Conservation (phyloP, 2,113 vertebrate species). For the Oryzias curvinotus region DNA sequence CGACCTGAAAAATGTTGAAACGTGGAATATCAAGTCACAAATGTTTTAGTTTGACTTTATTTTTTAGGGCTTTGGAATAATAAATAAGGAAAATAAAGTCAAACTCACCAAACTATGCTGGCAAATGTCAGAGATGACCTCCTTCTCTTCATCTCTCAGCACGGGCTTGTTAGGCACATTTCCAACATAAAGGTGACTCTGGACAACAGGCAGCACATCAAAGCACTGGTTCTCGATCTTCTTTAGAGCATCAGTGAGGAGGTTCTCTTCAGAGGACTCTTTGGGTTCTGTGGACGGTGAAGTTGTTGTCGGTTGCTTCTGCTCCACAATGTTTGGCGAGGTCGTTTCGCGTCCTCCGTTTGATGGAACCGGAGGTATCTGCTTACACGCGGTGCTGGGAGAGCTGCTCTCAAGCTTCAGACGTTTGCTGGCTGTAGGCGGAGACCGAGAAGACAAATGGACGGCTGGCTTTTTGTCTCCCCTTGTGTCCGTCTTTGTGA, state of each 20-base stretch:
- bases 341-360: conserved; percentile 11
- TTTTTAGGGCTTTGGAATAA: neutral
- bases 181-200: conserved; percentile 82
- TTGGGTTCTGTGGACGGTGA: neutral
- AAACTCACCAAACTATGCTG: conserved; percentile 77
- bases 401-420: conserved; percentile 78
- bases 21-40: too few relatives aligned
- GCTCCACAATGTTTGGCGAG: neutral
- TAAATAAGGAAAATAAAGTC: neutral
- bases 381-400: conserved; percentile 30
- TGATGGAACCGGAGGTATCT: neutral
- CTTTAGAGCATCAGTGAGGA: conserved; percentile 67
- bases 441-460: conserved; percentile 34
- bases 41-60: too few relatives aligned
- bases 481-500: conserved; percentile 83
- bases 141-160: conserved; percentile 89
- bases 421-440: conserved; percentile 83
- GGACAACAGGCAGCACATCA: conserved; percentile 89
- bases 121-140: conserved; percentile 85
- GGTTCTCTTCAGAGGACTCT: conserved; percentile 10
- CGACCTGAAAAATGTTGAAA: too few relatives aligned
- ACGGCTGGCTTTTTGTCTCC: conserved; percentile 66
- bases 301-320: neutral
- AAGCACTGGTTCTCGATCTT: conserved; percentile 83
- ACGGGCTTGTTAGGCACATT: conserved; percentile 84